phyloP scores from a whole-genome alignment of 2,888 invertebrate genomes.

The Dolichomitus sp. region DNA sequence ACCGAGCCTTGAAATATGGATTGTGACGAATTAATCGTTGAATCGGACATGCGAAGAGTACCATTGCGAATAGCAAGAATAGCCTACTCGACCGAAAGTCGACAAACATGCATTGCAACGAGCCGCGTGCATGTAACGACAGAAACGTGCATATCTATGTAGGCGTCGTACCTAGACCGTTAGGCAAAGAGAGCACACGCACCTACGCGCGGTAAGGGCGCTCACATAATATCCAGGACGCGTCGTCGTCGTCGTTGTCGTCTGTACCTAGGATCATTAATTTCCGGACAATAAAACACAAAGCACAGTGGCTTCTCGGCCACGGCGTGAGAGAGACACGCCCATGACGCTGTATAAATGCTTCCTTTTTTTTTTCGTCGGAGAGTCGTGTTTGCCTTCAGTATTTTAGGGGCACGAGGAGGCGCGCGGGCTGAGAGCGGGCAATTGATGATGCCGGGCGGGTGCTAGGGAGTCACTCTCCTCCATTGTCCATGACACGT shows the following conservation, averaged over 20 bases:
- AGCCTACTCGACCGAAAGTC: not conserved
- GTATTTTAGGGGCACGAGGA: slow-evolving; percentile 81
- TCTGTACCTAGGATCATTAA: slow-evolving; percentile 79
- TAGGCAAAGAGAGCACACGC: slow-evolving; percentile 17
- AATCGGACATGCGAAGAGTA: slow-evolving; percentile 4
- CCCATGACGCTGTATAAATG: slow-evolving; percentile 75
- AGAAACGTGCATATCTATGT: slow-evolving; percentile 16
- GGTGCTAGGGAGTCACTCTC: slow-evolving; percentile 79
- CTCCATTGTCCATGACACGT: slow-evolving; percentile 84
- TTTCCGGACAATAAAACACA: slow-evolving; percentile 82
- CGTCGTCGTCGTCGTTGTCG: slow-evolving; percentile 18
- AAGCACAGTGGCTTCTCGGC: slow-evolving; percentile 72
- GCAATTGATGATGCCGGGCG: slow-evolving; percentile 83
- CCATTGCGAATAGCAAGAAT: slow-evolving; percentile 5
- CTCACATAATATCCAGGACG: slow-evolving; percentile 43
- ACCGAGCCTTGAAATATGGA: not conserved
- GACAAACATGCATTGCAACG: slow-evolving; percentile 1
- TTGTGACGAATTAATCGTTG: slow-evolving; percentile 26
- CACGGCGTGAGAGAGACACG: slow-evolving; percentile 84
- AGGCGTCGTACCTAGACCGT: not conserved
- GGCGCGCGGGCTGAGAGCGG: slow-evolving; percentile 74
- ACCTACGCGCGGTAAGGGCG: slow-evolving; percentile 3
- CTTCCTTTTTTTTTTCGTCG: slow-evolving; percentile 59
- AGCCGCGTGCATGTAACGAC: slow-evolving; percentile 32
- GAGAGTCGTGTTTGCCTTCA: slow-evolving; percentile 84